These are phyloP conservation scores for Alectura lathami DNA, from an alignment of 2,113 vertebrate species.

Conservation along the genomic window DNA sequence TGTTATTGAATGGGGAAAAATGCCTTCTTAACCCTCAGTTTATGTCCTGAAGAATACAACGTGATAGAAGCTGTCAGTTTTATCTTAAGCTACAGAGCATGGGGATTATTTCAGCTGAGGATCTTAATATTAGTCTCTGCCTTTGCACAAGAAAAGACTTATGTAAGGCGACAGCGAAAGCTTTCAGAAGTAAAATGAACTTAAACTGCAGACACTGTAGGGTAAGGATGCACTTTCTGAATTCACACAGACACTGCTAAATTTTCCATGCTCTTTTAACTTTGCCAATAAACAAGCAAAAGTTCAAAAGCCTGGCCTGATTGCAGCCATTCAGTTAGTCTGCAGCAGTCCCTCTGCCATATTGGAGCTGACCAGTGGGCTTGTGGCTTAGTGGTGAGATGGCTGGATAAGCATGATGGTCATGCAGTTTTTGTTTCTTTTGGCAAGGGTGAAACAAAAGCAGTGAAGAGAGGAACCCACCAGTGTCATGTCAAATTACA, in stretches of 20 bases:
- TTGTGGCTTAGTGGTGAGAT: not conserved
- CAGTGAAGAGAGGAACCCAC: not conserved
- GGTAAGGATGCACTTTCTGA: not conserved
- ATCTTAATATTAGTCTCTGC: conserved; percentile 45
- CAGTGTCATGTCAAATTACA: not conserved
- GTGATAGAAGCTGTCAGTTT: conserved; percentile 43
- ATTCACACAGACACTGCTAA: not conserved
- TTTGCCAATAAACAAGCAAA: not conserved
- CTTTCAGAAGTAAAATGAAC: conserved; percentile 46
- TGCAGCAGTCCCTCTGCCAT: not conserved
- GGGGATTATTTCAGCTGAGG: conserved; percentile 48
- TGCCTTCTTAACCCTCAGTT: conserved; percentile 41
- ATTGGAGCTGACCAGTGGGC: not conserved
- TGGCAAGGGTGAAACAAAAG: not conserved
- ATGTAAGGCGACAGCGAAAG: conserved; percentile 17
- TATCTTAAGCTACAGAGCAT: conserved; percentile 50
- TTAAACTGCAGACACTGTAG: not conserved
- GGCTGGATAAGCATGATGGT: not conserved
- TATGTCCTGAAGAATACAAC: conserved; percentile 43
- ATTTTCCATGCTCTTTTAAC: not conserved
- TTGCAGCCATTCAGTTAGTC: not conserved
- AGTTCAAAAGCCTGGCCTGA: not conserved
- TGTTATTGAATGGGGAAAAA: not conserved
- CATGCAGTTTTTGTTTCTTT: not conserved
- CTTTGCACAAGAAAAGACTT: conserved; percentile 35